Conservation (phyloP, 1,140 invertebrate species). For the Drosophila mojavensis region DNA sequence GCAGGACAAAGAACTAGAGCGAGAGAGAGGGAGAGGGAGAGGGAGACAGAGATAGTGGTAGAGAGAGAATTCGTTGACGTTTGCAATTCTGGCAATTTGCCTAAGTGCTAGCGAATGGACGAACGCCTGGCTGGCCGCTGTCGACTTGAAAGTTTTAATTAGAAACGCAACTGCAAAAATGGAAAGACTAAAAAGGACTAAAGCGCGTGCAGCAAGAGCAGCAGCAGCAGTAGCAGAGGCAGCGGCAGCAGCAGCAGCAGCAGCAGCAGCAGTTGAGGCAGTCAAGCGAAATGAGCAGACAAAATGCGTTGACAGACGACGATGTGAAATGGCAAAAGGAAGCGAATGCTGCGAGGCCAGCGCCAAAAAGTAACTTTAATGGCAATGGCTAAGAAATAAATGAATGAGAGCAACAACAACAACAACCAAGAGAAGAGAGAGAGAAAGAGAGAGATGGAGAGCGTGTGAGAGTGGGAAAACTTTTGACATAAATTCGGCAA, state of each 20-base stretch:
- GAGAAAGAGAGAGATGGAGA: background rate
- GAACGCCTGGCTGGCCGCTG: slow-evolving; percentile 35
- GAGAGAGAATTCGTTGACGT: background rate
- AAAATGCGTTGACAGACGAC: slow-evolving; percentile 74
- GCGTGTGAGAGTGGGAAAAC: slow-evolving; percentile 52
- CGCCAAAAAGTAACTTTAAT: slow-evolving; percentile 77
- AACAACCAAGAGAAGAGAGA: slow-evolving; percentile 35
- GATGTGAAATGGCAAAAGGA: slow-evolving; percentile 21
- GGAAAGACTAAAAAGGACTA: slow-evolving; percentile 26
- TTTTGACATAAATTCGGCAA: slow-evolving; percentile 77
- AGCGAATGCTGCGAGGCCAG: slow-evolving; percentile 51
- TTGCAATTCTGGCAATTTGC: slow-evolving; percentile 67
- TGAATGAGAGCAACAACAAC: slow-evolving; percentile 30
- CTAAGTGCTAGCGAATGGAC: slow-evolving; percentile 70
- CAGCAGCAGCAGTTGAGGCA: slow-evolving; percentile 37
- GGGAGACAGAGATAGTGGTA: background rate
- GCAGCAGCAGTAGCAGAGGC: too few species aligned
- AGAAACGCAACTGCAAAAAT: slow-evolving; percentile 72
- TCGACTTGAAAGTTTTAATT: slow-evolving; percentile 72
- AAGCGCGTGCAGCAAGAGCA: background rate
- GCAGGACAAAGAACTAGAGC: background rate
- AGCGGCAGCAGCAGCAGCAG: background rate
- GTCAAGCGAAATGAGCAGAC: slow-evolving; percentile 76
- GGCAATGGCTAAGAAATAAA: slow-evolving; percentile 49
- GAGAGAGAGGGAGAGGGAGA: background rate